Evolutionary conservation across 2,113 vertebrate genomes (phyloP), one percentile per base, ranked within the genome.

Genomic region (Mesembrinibis cayennensis): DNA sequence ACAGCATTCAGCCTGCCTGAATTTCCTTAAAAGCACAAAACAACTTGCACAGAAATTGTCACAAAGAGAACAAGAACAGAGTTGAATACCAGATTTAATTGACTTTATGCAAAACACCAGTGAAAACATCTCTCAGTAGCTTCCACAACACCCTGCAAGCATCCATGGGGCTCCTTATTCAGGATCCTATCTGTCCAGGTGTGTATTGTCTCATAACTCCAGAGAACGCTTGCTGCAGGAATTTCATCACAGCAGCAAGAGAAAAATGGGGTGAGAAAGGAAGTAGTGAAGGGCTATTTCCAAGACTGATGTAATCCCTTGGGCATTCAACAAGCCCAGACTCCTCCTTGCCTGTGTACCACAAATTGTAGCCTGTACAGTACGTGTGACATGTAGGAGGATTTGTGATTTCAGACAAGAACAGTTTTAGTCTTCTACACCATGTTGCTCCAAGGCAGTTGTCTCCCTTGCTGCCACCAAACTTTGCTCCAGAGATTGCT

Each of bases 361-460:
- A 53, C 53, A 49, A 67, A 63, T 16, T 25, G 59, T 26, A 61
- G 76, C 34, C n/a, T 42, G 3, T 19, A 21, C 11, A 47, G 49
- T 3, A 34, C 1, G 1, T 4, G 16, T 12, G 63, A 69, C 62
- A 27, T 0, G 5, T 38, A 38, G 38, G 38, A 38, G 38, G 38
- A 38, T 38, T 38, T 38, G 38, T 38, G 38, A 38, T 38, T 38
- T 38, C 38, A 38, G 38, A 38, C 29, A 44, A 77, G 42, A 70
- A 38, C 67, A 66, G 32, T 13, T 79, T 72, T 14, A 11, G 7
- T 17, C 77, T 74, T 74, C 66, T 38, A 2, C 23, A 7, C 9
- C 6, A 10, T 0, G 2, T 27, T 58, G 61, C 47, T 69, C 38
- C 38, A 8, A 42, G 50, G 44, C 38, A 38, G 49, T 10, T 22